phyloP scores from a whole-genome alignment of 2,888 invertebrate genomes.

The Limnephilus marmoratus region DNA sequence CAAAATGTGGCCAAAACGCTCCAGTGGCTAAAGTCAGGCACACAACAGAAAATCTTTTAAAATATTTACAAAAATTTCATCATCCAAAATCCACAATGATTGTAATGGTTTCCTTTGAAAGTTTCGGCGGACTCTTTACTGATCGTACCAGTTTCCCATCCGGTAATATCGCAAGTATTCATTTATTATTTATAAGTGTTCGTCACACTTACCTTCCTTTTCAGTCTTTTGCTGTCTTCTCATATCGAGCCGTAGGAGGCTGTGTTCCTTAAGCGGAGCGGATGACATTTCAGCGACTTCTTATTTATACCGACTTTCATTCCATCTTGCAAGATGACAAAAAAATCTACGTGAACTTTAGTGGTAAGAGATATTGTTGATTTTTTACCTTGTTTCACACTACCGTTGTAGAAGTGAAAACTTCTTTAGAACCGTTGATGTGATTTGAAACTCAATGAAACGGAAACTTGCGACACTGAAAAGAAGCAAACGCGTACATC shows the following conservation, averaged over 20 bases:
- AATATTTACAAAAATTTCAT: not conserved
- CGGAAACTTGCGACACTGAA: no score
- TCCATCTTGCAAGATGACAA: not conserved
- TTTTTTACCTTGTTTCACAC: no score
- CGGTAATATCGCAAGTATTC: not conserved
- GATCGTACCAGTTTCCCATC: not conserved
- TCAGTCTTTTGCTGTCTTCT: not conserved
- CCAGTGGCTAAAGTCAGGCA: no score
- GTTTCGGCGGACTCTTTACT: not conserved
- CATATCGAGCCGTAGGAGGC: not conserved
- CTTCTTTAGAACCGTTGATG: no score
- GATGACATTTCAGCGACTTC: not conserved
- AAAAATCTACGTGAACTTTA: not conserved
- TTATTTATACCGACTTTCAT: not conserved
- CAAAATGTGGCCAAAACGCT: no score
- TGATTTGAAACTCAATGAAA: no score
- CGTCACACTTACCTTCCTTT: constrained; percentile 2
- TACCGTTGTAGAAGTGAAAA: no score
- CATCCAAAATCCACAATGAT: not conserved
- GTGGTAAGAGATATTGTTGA: no score
- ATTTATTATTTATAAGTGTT: not conserved
- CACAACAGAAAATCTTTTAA: not conserved
- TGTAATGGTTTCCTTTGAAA: not conserved
- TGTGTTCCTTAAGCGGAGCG: not conserved
- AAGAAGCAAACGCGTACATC: no score